These are phyloP conservation scores for Pseudomyrmex concolor DNA, from an alignment of 1,140 invertebrate species.

Conservation along the genomic window DNA sequence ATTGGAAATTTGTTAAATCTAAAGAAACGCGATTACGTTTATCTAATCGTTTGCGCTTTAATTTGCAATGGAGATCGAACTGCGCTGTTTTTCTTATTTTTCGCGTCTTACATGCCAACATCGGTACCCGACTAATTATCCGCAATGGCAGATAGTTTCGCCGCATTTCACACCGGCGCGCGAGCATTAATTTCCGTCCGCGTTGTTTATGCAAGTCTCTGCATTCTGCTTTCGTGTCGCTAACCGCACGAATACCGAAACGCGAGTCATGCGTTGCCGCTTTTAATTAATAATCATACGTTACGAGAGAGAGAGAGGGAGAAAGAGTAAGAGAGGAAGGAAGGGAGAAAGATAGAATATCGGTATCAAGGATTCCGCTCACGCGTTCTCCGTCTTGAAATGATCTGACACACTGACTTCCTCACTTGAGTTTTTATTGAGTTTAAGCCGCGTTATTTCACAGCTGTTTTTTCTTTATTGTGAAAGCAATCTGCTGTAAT, in stretches of 20 bases:
- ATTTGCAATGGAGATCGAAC: slow-evolving; percentile 51
- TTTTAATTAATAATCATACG: slow-evolving; percentile 56
- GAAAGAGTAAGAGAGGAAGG: too few relatives aligned
- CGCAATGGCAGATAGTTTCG: slow-evolving; percentile 72
- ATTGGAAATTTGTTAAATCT: too few relatives aligned
- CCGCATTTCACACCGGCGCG: slow-evolving; percentile 69
- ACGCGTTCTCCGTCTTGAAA: slow-evolving; percentile 17
- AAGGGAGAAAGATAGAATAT: slow-evolving; percentile 48
- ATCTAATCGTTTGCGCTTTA: not conserved
- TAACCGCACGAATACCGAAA: slow-evolving; percentile 52
- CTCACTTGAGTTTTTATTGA: slow-evolving; percentile 11
- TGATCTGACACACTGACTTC: slow-evolving; percentile 52
- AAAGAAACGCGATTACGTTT: not conserved
- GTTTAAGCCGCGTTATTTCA: not conserved
- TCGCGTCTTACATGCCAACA: slow-evolving; percentile 20
- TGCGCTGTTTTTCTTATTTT: not conserved
- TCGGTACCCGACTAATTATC: slow-evolving; percentile 74
- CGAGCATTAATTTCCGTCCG: slow-evolving; percentile 70
- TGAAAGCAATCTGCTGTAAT: too few relatives aligned
- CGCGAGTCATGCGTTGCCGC: slow-evolving; percentile 39
- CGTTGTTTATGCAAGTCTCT: slow-evolving; percentile 69
- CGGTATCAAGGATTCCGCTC: slow-evolving; percentile 53
- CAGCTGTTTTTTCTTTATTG: not conserved
- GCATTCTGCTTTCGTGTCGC: slow-evolving; percentile 60
- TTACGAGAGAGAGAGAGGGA: not conserved